Evolutionary conservation across 2,113 vertebrate genomes (phyloP), one percentile per base, ranked within the genome.

Genomic region (Myrmecobius fasciatus): DNA sequence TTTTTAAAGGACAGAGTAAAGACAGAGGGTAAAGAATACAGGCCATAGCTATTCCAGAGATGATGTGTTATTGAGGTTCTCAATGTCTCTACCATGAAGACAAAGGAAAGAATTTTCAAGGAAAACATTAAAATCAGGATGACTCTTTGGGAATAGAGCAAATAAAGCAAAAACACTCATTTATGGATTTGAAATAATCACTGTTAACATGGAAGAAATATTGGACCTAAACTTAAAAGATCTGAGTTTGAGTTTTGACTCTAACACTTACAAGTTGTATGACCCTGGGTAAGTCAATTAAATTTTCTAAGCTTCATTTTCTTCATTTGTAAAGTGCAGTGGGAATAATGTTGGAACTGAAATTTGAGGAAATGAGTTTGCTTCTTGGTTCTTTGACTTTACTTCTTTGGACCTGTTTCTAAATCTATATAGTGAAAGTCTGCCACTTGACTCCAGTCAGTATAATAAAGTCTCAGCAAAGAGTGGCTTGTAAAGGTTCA

Each of bases 121-220:
- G 3, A 52, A 14, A 52, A 89, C 90, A 26, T 46, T 92, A 93
- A 60, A 92, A 94, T 93, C 53, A 91, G 52, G 52, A 56, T 56
- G 54, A 36, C 54, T 92, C n/a, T 89, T n/a, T 54, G 56, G 53
- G 49, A 28, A 83, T 46, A 28, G 25, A 52, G 14, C 8, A 94
- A 43, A n/a, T 51, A 91, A 94, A 94, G 31, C 90, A 95, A 94
- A 89, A 24, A 53, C 90, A 52, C 3, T 26, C 12, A 89, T 83
- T 83, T 20, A 53, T 31, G 91, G 28, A 56, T 92, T 95, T 43
- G 52, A 90, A 96, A 94, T 93, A 20, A 83, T n/a, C 36, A 43
- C 12, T 67, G 14, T 83, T 5, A 83, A 24, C 20, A 43, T 83
- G 7, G 67, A 83, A 83, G 43, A n/a, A 83, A 83, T 83, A 83